Conservation (phyloP, 2,797 vertebrate species). For the Botia almorhae region DNA sequence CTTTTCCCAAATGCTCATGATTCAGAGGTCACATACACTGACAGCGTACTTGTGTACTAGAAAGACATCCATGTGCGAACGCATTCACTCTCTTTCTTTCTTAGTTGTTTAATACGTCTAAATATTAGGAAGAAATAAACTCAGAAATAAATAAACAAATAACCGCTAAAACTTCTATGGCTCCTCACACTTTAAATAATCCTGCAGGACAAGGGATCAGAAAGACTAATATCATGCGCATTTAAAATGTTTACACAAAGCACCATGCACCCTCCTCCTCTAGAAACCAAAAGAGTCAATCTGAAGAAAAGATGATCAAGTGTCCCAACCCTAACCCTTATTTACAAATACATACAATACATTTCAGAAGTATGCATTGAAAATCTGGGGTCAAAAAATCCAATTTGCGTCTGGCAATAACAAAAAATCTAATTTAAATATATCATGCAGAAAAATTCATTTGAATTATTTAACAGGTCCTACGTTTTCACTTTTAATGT, state of each 20-base stretch:
- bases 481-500: too few species aligned
- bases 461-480: too few species aligned
- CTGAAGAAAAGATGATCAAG: too few species aligned
- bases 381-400: too few species aligned
- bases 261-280: not conserved
- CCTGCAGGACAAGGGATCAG: not conserved
- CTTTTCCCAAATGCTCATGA: conserved; percentile 54
- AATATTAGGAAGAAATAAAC: not conserved
- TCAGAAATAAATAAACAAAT: not conserved
- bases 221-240: not conserved
- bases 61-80: not conserved
- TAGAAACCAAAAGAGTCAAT: too few species aligned
- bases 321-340: too few species aligned
- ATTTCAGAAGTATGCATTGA: too few species aligned
- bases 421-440: too few species aligned
- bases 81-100: not conserved
- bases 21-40: conserved; percentile 30
- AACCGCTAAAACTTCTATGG: not conserved
- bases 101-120: not conserved
- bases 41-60: conserved; percentile 25
- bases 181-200: not conserved
- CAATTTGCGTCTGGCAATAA: too few species aligned
- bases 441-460: too few species aligned
- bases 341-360: too few species aligned
- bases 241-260: not conserved